A percentile compares a stretch with the other conserved stretches of the same genome.
These are phyloP conservation scores for Gallirallus australis DNA, from an alignment of 2,797 vertebrate genomes.

Conservation along the genomic window DNA sequence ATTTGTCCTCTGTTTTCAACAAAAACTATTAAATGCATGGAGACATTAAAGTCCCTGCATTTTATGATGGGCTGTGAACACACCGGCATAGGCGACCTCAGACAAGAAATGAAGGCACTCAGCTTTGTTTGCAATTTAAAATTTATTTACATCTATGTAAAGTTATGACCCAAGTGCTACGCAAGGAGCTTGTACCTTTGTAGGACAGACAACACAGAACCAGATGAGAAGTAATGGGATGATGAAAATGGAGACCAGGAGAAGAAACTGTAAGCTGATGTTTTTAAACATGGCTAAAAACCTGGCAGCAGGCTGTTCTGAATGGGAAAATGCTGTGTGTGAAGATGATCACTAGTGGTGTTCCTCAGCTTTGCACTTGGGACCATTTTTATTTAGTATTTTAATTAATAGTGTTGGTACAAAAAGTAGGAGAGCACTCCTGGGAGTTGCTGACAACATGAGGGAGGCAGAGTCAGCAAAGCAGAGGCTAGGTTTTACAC, in stretches of 20 bases:
- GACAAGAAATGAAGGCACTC: background rate
- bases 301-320: background rate
- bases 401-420: slow-evolving; percentile 35
- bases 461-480: background rate
- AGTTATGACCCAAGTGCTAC: background rate
- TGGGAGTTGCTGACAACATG: background rate
- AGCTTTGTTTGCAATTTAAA: background rate
- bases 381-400: slow-evolving; percentile 41
- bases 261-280: background rate
- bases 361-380: slow-evolving; percentile 4
- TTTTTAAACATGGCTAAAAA: background rate
- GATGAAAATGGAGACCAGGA: background rate
- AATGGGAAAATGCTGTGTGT: background rate
- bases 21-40: background rate
- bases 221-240: background rate
- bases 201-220: background rate
- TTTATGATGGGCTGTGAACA: background rate
- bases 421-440: slow-evolving; percentile 14
- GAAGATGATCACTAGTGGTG: background rate
- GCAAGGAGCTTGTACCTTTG: background rate
- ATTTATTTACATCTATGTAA: background rate
- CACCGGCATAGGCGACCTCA: background rate
- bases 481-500: background rate
- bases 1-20: background rate
- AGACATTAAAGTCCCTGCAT: background rate